Percentiles rank a stretch among this genome's conserved stretches.
Evolutionary conservation across 2,797 vertebrate species (phyloP).

Genomic region (Phoxinus dragarum): DNA sequence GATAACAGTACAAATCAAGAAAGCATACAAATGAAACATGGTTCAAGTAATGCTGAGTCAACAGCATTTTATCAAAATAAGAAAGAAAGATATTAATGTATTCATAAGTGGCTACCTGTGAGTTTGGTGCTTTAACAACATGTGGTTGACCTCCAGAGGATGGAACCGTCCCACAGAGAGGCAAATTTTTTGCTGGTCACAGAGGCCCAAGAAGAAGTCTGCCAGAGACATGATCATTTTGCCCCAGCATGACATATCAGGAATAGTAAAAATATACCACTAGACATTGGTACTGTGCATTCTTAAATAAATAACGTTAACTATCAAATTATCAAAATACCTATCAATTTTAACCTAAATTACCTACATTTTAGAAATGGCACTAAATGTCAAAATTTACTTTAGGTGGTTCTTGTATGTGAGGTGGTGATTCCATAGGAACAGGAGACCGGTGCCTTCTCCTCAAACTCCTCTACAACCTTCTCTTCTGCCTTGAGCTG

Average conservation of each 20-base stretch:
- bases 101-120: constrained; percentile 83
- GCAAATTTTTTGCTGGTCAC: constrained; percentile 99
- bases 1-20: constrained; percentile 45
- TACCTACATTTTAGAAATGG: neutral
- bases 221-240: constrained; percentile 77
- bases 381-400: constrained; percentile 60
- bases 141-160: constrained; percentile 96
- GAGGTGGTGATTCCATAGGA: constrained; percentile 79
- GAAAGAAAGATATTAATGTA: neutral
- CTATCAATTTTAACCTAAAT: neutral
- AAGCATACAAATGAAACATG: neutral
- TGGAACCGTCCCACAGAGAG: constrained; percentile 92
- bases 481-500: constrained; percentile 83
- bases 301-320: neutral
- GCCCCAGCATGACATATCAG: neutral
- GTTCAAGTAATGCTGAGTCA: neutral
- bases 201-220: constrained; percentile 99
- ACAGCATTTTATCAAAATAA: neutral
- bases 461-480: constrained; percentile 78
- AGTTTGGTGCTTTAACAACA: constrained; percentile 94
- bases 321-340: neutral
- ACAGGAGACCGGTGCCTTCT: constrained; percentile 82
- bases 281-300: neutral
- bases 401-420: constrained; percentile 85
- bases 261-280: neutral